Evolutionary conservation across 2,888 invertebrate species (phyloP).

Genomic region (Malachius bipustulatus): DNA sequence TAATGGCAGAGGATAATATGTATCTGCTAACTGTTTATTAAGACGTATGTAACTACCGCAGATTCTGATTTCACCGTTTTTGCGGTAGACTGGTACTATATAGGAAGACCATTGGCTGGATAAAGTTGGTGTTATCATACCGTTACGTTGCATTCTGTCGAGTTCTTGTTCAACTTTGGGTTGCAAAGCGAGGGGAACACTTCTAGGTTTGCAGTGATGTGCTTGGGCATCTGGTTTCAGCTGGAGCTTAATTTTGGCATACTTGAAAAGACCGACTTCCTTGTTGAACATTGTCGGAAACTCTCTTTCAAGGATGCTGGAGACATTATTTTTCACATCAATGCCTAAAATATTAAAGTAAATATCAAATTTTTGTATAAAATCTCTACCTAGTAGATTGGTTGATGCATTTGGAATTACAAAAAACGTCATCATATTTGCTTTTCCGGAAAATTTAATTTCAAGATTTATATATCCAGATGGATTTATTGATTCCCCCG

Average conservation of each 20-base stretch:
- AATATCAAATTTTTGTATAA: neutral
- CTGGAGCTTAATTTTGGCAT: neutral
- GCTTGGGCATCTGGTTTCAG: neutral
- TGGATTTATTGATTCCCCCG: too few species aligned
- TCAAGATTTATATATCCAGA: too few species aligned
- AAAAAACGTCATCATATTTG: neutral
- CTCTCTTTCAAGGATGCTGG: too few species aligned
- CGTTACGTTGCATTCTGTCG: neutral
- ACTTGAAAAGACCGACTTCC: neutral
- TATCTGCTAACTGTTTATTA: neutral
- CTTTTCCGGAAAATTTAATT: neutral
- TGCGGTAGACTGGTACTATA: neutral
- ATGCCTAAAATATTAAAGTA: neutral
- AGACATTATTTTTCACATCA: neutral
- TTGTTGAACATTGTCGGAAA: neutral
- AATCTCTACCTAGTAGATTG: neutral
- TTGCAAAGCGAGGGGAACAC: neutral
- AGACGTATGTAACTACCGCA: slow-evolving; percentile 1
- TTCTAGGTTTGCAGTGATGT: neutral
- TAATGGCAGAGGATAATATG: neutral
- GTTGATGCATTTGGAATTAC: neutral
- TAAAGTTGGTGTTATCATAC: neutral
- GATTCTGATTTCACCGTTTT: neutral
- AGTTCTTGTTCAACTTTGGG: neutral
- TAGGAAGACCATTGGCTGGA: neutral